These are phyloP conservation scores for Tenebrosternarchus preto DNA, from an alignment of 2,113 vertebrate genomes.

Conservation along the genomic window DNA sequence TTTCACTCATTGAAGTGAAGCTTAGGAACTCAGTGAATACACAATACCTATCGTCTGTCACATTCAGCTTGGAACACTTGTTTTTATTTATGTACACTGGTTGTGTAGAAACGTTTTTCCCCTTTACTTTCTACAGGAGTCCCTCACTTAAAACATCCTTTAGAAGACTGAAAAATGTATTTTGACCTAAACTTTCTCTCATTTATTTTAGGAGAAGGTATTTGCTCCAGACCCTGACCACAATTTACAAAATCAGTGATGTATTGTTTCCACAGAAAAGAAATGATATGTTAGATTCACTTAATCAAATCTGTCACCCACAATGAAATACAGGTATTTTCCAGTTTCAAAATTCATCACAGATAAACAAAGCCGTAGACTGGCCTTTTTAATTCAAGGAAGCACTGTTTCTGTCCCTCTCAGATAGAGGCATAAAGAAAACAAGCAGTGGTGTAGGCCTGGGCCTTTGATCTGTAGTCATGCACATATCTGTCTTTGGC, in stretches of 20 bases:
- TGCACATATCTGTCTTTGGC: constrained; percentile 38
- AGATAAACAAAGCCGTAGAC: constrained; percentile 44
- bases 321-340: constrained; percentile 44
- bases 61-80: background rate
- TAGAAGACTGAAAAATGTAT: constrained; percentile 10
- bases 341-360: constrained; percentile 33
- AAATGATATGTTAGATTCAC: constrained; percentile 17
- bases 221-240: constrained; percentile 18
- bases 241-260: constrained; percentile 32
- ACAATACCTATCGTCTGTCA: background rate
- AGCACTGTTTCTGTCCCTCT: constrained; percentile 42
- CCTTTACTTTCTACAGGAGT: background rate
- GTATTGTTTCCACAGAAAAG: constrained; percentile 29
- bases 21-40: constrained; percentile 11
- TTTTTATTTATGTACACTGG: background rate
- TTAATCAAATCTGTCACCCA: constrained; percentile 39
- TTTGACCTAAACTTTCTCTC: background rate
- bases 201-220: constrained; percentile 10
- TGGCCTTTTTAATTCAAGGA: constrained; percentile 40
- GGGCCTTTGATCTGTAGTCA: constrained; percentile 48
- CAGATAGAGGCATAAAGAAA: constrained; percentile 46
- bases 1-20: constrained; percentile 32
- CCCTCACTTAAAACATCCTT: background rate
- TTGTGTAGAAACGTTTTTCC: background rate
- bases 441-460: constrained; percentile 34